Evolutionary conservation across 2,888 invertebrate species (phyloP).

Genomic region (Orchesella flavescens): DNA sequence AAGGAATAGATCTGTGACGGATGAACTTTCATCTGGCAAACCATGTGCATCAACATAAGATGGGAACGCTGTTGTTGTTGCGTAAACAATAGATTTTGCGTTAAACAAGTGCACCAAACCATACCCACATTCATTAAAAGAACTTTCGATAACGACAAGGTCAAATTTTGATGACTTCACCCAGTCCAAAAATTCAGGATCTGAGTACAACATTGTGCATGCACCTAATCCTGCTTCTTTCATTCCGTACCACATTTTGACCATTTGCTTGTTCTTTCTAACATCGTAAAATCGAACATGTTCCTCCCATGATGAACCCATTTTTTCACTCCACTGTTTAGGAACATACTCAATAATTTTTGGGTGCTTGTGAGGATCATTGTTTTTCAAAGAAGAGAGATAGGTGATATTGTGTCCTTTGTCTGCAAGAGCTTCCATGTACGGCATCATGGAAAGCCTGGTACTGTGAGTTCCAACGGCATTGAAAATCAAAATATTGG

Average conservation of each 20-base stretch:
- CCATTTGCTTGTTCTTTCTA: background rate
- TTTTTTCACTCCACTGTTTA: slow-evolving; percentile 17
- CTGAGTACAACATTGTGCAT: slow-evolving; percentile 45
- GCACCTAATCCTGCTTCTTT: slow-evolving; percentile 8
- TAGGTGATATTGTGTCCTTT: slow-evolving; percentile 68
- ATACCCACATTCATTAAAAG: slow-evolving; percentile 62
- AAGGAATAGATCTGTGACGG: slow-evolving; percentile 24
- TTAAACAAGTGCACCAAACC: slow-evolving; percentile 60
- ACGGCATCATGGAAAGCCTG: slow-evolving; percentile 66
- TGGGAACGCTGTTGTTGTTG: slow-evolving; percentile 50
- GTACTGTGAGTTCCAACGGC: slow-evolving; percentile 60
- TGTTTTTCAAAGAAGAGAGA: slow-evolving; percentile 53
- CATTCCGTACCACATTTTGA: slow-evolving; percentile 21
- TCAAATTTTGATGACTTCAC: slow-evolving; percentile 61
- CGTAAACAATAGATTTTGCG: slow-evolving; percentile 53
- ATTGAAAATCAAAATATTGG: slow-evolving; percentile 38
- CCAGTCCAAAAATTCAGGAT: slow-evolving; percentile 57
- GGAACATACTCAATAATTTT: slow-evolving; percentile 47
- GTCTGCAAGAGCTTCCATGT: slow-evolving; percentile 61
- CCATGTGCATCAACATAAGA: slow-evolving; percentile 62
- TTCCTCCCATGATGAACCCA: slow-evolving; percentile 41
- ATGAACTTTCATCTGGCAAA: slow-evolving; percentile 49
- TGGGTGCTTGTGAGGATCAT: slow-evolving; percentile 48
- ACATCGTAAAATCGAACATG: slow-evolving; percentile 11
- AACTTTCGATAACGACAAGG: slow-evolving; percentile 63